Conservation (phyloP, 2,888 invertebrate species). For the Habrosyne pyritoides region DNA sequence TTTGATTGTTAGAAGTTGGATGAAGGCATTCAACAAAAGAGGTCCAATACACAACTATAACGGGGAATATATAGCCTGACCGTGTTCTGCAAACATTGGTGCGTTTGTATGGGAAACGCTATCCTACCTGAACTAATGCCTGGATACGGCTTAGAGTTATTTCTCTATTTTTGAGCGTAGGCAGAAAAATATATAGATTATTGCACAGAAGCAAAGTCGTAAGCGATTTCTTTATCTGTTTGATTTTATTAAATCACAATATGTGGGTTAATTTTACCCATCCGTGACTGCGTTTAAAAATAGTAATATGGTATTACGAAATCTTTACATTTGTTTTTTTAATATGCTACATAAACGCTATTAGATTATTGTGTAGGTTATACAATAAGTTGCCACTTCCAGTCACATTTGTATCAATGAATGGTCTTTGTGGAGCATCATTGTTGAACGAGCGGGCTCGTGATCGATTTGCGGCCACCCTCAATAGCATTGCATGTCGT, state of each 20-base stretch:
- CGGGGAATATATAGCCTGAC: conserved; percentile 42
- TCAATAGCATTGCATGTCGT: conserved; percentile 34
- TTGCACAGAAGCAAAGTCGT: no score
- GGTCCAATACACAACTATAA: conserved; percentile 34
- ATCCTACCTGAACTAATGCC: conserved; percentile 20
- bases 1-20: conserved; percentile 23
- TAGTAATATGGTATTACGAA: no score
- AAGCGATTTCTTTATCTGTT: no score
- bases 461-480: conserved; percentile 60
- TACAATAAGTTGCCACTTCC: conserved; percentile 16
- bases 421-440: conserved; percentile 28
- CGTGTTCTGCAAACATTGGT: conserved; percentile 43
- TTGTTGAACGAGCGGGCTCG: conserved; percentile 36
- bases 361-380: conserved; percentile 15
- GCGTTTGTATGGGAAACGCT: conserved; percentile 20
- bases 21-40: conserved; percentile 36
- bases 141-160: conserved; percentile 4
- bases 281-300: no score
- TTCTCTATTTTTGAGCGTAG: neutral
- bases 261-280: no score
- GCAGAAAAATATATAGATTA: no score
- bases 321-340: no score
- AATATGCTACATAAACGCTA: neutral
- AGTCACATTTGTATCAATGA: conserved; percentile 7
- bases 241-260: no score